Evolutionary conservation across 2,888 invertebrate species (phyloP).

Genomic region (Watsonalla binaria): DNA sequence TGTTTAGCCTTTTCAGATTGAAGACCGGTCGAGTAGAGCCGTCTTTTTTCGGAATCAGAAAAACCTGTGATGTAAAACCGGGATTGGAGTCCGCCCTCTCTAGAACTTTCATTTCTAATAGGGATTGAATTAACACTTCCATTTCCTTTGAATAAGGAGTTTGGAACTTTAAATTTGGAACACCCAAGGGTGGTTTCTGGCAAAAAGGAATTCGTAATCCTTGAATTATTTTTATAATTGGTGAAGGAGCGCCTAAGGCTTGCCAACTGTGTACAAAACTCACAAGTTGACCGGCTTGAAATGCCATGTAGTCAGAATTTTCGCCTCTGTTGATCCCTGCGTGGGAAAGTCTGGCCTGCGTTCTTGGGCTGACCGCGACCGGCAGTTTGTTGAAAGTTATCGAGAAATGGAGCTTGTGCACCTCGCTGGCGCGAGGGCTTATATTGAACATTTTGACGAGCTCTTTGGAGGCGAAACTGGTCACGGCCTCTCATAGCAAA

Average conservation of each 20-base stretch:
- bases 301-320: conserved; percentile 11
- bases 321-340: conserved; percentile 5
- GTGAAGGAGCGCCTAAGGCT: conserved; percentile 8
- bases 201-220: conserved; percentile 18
- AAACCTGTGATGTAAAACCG: conserved; percentile 23
- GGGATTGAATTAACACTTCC: conserved; percentile 5
- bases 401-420: no score
- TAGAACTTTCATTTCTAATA: conserved; percentile 14
- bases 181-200: conserved; percentile 10
- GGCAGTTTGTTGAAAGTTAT: no score
- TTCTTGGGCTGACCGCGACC: neutral
- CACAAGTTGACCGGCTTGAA: conserved; percentile 9
- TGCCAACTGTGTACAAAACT: conserved; percentile 10
- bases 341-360: neutral
- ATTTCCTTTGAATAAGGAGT: conserved; percentile 9
- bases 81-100: conserved; percentile 8
- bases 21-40: conserved; percentile 19
- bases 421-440: no score
- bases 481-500: no score
- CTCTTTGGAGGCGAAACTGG: no score
- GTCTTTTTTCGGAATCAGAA: conserved; percentile 21
- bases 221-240: conserved; percentile 9
- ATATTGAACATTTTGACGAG: no score
- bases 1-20: conserved; percentile 21
- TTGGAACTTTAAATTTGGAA: conserved; percentile 1